Evolutionary conservation across 2,888 invertebrate genomes (phyloP), one percentile per base, ranked within the genome.

Genomic region (Drosophila anomalipes): DNA sequence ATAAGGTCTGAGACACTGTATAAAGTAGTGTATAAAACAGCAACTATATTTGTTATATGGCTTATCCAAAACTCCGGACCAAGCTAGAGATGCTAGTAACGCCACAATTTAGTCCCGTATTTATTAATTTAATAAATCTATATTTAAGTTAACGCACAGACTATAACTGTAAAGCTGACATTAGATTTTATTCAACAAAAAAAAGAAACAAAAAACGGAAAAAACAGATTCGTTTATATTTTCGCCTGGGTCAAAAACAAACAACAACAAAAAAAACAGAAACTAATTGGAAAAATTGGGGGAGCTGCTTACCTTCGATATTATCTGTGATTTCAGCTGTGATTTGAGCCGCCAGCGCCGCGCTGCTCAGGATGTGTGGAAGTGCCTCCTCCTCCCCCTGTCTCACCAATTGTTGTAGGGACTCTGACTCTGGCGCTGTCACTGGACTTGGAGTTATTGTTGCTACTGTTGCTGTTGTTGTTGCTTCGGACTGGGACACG

Each of bases 301-400:
- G 37, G 41, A 19, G 51, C 10, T 16, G 66, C 82, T 74, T 78
- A 92, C 92, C 92, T 81, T 92, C 92, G 57, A 92, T 83, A 62
- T 86, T 90, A 67, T 92, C 92, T 64, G 90, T 86, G 54, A 90
- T 88, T 63, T 92, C 91, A 7, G 89, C 92, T 63, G 90, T 86
- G 56, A 89, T 88, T 63, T 92, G 91, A 7, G 89, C 86, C 4
- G 41, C 58, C n/a, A 59, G 65, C 30, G 32, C 52, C 28, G 37
- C 28, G 7, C 56, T 51, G 57, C 70, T 52, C 26, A 37, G 49
- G 51, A 28, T 71, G 33, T 44, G 37, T 35, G 59, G 49, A 37
- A 64, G 64, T 51, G 37, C 16, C 56, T 64, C 67, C 35, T 64
- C 67, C 32, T 47, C 35, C 41, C 47, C 37, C 35, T 39, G 70